A percentile compares a stretch with the other conserved stretches of the same genome.
Conservation (phyloP, 2,113 vertebrate genomes). For the Sciurus niger region DNA sequence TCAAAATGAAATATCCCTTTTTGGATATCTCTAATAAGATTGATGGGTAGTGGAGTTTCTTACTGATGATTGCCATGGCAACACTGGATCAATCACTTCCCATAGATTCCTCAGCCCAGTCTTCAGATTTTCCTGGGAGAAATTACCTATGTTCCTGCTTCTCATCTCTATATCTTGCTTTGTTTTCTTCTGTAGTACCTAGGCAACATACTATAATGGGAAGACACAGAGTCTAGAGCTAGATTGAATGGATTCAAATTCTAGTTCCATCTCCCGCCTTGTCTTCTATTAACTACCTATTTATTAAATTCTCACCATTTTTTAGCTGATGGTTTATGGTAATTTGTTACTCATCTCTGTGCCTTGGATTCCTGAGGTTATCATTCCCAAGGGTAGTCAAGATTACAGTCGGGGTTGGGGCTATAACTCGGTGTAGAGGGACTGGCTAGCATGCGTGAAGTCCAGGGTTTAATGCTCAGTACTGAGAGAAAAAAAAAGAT, state of each 20-base stretch:
- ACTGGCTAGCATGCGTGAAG: too few relatives aligned
- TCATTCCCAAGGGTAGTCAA: neutral
- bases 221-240: neutral
- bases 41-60: constrained; percentile 25
- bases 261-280: neutral
- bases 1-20: constrained; percentile 39
- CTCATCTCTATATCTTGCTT: neutral
- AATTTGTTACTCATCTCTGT: neutral
- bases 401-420: too few relatives aligned
- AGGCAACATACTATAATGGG: neutral
- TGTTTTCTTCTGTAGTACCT: constrained; percentile 8
- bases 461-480: neutral
- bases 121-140: constrained; percentile 39
- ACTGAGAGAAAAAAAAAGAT: neutral
- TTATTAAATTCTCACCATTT: neutral
- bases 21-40: neutral
- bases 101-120: neutral
- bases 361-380: neutral
- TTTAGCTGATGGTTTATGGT: neutral
- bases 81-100: neutral
- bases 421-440: neutral
- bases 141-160: neutral
- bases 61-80: neutral
- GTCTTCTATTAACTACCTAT: neutral
- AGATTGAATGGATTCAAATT: neutral